Evolutionary conservation across 2,888 invertebrate species (phyloP).

Genomic region (Tricholauxania praeusta): DNA sequence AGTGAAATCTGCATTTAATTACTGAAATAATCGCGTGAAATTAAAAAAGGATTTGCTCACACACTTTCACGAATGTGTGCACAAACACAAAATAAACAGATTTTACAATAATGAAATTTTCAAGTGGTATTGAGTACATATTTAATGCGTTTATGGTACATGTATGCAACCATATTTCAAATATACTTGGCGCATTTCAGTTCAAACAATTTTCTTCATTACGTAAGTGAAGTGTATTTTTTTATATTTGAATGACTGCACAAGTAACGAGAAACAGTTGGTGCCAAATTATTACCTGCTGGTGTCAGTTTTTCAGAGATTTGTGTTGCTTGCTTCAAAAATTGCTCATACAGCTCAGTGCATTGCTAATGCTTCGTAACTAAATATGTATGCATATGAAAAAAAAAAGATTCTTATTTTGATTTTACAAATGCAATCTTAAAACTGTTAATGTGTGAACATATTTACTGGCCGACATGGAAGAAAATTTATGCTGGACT

Average conservation of each 20-base stretch:
- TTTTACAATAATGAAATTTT: not conserved
- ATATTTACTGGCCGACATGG: too few relatives aligned
- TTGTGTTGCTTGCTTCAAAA: not conserved
- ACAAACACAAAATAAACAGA: not conserved
- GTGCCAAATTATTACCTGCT: not conserved
- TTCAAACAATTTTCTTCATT: too few relatives aligned
- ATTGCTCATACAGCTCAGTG: constrained; percentile 17
- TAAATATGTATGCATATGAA: too few relatives aligned
- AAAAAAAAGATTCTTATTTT: too few relatives aligned
- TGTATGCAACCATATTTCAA: too few relatives aligned
- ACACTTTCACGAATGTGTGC: not conserved
- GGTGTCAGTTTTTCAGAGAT: not conserved
- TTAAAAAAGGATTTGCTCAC: not conserved
- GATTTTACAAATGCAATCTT: too few relatives aligned
- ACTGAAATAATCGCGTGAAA: not conserved
- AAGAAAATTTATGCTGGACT: too few relatives aligned
- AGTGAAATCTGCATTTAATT: too few relatives aligned
- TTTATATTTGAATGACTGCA: not conserved
- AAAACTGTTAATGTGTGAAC: too few relatives aligned
- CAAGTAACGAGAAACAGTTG: constrained; percentile 11
- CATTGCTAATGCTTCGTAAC: not conserved
- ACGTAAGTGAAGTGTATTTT: too few relatives aligned
- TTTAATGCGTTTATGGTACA: not conserved
- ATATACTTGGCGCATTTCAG: too few relatives aligned
- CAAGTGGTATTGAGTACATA: not conserved